Percentiles rank a stretch among this genome's conserved stretches.
These are phyloP conservation scores for Stigmatopora nigra DNA, from an alignment of 2,113 vertebrate species.

Conservation along the genomic window DNA sequence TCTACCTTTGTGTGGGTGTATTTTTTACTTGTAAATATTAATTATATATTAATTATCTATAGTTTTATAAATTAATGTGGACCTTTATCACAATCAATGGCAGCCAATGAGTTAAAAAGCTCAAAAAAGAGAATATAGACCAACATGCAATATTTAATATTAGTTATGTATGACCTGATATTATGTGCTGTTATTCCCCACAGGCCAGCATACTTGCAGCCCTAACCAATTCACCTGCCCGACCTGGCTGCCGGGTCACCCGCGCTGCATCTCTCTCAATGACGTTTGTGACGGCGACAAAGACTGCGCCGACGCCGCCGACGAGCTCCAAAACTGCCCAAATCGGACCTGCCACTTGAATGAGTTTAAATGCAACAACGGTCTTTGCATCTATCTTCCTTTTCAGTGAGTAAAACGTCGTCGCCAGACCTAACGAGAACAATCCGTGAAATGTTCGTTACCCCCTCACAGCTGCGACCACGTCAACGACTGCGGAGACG, in stretches of 20 bases:
- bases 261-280: slow-evolving; percentile 74
- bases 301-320: slow-evolving; percentile 74
- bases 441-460: too few relatives aligned
- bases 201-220: slow-evolving; percentile 74
- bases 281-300: slow-evolving; percentile 84
- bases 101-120: too few relatives aligned
- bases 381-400: slow-evolving; percentile 52
- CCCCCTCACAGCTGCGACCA: slow-evolving; percentile 54
- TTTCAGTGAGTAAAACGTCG: slow-evolving; percentile 44
- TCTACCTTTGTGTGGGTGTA: too few relatives aligned
- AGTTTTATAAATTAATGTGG: too few relatives aligned
- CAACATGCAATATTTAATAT: too few relatives aligned
- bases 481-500: slow-evolving; percentile 72
- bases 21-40: too few relatives aligned
- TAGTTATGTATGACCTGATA: too few relatives aligned
- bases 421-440: neutral
- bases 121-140: too few relatives aligned
- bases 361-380: slow-evolving; percentile 64
- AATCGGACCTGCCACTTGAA: slow-evolving; percentile 65
- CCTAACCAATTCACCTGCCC: slow-evolving; percentile 83
- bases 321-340: slow-evolving; percentile 67
- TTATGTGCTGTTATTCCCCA: neutral
- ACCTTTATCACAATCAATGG: too few relatives aligned
- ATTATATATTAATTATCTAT: too few relatives aligned
- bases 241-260: slow-evolving; percentile 68